Base-by-base conservation (phyloP, 2,888 invertebrate genomes). In the Strigamia crassipes region DNA sequence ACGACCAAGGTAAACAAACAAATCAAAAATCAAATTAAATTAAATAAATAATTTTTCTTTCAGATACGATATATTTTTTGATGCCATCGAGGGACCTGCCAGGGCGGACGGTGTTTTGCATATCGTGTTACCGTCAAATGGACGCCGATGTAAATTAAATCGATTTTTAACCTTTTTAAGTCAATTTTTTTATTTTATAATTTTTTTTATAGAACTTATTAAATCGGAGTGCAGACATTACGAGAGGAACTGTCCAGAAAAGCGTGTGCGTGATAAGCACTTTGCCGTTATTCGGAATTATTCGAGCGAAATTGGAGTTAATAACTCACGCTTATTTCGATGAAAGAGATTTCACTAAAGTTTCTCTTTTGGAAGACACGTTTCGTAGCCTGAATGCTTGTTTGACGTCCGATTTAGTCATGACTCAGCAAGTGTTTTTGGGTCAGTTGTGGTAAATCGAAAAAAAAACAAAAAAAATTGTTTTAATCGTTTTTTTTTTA, bases 251-350 rank as follows among this genome's bases (percentile, higher is more conserved):
- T 4, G 97, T 99, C 18, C 99, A 99, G 89, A 99, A 99, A 88
- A 96, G 97, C 86, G 98, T 99, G 0, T 97, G 97, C 90, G 96
- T 99, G 21, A 90, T 99, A 82, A 96, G 96, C 86, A 92, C 92
- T 83, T 90, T 94, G 84, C 99, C 99, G 5, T 90, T 99, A 13
- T 99, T 95, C 90, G 99, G 99, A 0, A 93, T 96, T 82, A 93
- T 97, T 83, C 96, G 97, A 87, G 84, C 96, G 8, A 99, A 99
- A 90, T 92, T 99, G 90, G 94, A 96, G 84, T 90, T 99, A 10
- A 98, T 99, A 83, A 99, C 99, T 0, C 93, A 96, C 87, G 97
- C 97, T 0, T 99, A 98, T 90, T 99, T 99, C 88, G 93, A 97
- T 82, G 96, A 97, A 87, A 95, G 95, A 23, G 96, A 96, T 89